phyloP scores from a whole-genome alignment of 2,797 vertebrate species.

The Moxostoma hubbsi region DNA sequence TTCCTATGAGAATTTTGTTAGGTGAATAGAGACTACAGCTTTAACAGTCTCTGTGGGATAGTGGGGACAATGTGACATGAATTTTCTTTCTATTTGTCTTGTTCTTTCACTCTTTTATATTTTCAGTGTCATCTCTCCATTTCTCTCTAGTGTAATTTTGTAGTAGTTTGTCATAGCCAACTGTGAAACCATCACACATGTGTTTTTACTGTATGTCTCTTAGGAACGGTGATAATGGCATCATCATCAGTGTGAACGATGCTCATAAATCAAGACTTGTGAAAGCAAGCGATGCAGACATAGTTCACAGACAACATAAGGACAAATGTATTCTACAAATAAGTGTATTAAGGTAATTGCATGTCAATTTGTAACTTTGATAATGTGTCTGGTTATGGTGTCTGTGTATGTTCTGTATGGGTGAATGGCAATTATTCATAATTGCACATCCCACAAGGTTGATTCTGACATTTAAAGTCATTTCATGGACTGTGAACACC shows the following conservation, averaged over 20 bases:
- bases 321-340: conserved; percentile 27
- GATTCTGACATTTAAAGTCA: conserved; percentile 46
- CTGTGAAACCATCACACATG: not conserved
- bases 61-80: conserved; percentile 1
- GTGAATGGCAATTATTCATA: conserved; percentile 16
- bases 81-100: not conserved
- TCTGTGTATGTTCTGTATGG: not conserved
- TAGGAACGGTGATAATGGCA: conserved; percentile 7
- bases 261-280: conserved; percentile 30
- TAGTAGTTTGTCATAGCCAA: conserved; percentile 17
- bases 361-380: conserved; percentile 24
- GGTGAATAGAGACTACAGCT: conserved; percentile 2
- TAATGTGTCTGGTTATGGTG: conserved; percentile 13
- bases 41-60: conserved; percentile 32
- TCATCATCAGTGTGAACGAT: conserved; percentile 12
- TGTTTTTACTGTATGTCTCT: conserved; percentile 16
- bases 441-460: conserved; percentile 35
- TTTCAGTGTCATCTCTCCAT: not conserved
- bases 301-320: conserved; percentile 1
- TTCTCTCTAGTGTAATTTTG: not conserved
- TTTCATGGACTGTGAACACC: conserved; percentile 31
- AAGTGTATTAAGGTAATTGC: conserved; percentile 1
- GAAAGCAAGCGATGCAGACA: conserved; percentile 29
- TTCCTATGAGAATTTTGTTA: not conserved
- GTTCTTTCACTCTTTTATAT: not conserved